A percentile compares a stretch with the other conserved stretches of the same genome.
Conservation (phyloP, 2,888 invertebrate species). For the Silvanus unidentatus region DNA sequence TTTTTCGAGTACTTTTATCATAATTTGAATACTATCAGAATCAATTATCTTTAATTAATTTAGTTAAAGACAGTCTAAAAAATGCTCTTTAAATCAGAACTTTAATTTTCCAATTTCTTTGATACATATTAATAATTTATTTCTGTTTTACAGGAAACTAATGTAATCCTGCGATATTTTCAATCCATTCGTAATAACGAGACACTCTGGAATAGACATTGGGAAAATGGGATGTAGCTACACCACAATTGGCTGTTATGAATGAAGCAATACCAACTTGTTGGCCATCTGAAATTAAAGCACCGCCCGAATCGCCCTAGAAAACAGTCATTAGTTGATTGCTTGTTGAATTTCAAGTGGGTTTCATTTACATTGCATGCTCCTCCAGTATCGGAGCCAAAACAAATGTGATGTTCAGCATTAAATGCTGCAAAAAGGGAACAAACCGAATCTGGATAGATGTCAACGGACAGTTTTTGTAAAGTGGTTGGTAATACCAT, state of each 20-base stretch:
- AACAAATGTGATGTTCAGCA: conserved; percentile 14
- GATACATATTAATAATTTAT: too few relatives aligned
- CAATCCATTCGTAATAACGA: conserved; percentile 15
- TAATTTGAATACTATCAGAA: too few relatives aligned
- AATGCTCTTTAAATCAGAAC: too few relatives aligned
- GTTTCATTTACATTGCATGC: conserved; percentile 12
- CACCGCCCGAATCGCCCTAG: conserved; percentile 19
- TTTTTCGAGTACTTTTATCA: too few relatives aligned
- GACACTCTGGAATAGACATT: conserved; percentile 17
- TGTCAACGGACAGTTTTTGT: conserved; percentile 14
- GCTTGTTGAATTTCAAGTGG: neutral
- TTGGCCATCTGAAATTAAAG: conserved; percentile 8
- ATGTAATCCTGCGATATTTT: neutral
- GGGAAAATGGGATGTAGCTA: conserved; percentile 7
- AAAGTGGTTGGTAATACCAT: conserved; percentile 11
- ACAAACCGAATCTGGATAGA: conserved; percentile 12
- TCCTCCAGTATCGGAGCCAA: conserved; percentile 12
- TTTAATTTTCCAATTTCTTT: too few relatives aligned
- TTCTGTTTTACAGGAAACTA: too few relatives aligned
- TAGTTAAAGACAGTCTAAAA: too few relatives aligned
- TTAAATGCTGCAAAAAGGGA: conserved; percentile 3
- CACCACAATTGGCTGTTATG: conserved; percentile 14
- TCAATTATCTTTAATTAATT: too few relatives aligned
- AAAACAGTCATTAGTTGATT: too few relatives aligned
- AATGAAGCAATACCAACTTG: conserved; percentile 19